Percentiles rank a stretch among this genome's conserved stretches.
These are phyloP conservation scores for Aphrocallistes beatrix DNA, from an alignment of 37 sponge, comb jelly and placozoan species.

Conservation along the genomic window DNA sequence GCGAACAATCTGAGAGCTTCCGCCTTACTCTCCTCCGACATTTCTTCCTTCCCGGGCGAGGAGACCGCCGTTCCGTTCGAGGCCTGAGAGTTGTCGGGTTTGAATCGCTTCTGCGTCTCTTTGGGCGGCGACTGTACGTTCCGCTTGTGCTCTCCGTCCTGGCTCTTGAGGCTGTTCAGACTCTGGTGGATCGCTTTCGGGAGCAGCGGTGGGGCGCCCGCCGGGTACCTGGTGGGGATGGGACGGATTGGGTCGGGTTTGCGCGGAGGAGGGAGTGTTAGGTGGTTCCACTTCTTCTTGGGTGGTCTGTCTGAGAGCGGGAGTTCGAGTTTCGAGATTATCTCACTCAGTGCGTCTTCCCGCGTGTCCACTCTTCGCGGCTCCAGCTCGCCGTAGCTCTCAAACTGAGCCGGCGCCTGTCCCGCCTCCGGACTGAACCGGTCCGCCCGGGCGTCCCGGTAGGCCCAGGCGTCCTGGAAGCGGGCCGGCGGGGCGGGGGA, in stretches of 20 bases:
- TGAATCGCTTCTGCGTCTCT: neutral
- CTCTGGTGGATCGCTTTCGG: neutral
- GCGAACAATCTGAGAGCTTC: neutral
- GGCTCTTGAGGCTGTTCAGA: neutral
- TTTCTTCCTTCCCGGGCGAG: neutral
- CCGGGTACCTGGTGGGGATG: neutral
- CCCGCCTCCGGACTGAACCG: too few species aligned
- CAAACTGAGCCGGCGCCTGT: neutral
- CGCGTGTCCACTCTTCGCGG: neutral
- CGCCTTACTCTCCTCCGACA: neutral
- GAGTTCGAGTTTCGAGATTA: neutral
- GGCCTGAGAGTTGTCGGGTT: neutral
- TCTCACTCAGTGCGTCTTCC: neutral
- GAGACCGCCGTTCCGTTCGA: neutral
- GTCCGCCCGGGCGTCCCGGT: neutral
- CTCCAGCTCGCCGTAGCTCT: neutral
- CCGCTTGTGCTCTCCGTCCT: neutral
- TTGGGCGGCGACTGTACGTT: neutral
- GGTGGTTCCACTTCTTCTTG: neutral
- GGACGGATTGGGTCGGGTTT: neutral
- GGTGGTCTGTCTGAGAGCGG: neutral
- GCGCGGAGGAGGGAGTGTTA: neutral
- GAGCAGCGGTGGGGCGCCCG: too few species aligned
- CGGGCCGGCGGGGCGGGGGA: neutral
- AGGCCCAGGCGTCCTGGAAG: conserved; percentile 9